phyloP scores from a whole-genome alignment of 2,888 invertebrate genomes.

The Agrotis ipsilon region DNA sequence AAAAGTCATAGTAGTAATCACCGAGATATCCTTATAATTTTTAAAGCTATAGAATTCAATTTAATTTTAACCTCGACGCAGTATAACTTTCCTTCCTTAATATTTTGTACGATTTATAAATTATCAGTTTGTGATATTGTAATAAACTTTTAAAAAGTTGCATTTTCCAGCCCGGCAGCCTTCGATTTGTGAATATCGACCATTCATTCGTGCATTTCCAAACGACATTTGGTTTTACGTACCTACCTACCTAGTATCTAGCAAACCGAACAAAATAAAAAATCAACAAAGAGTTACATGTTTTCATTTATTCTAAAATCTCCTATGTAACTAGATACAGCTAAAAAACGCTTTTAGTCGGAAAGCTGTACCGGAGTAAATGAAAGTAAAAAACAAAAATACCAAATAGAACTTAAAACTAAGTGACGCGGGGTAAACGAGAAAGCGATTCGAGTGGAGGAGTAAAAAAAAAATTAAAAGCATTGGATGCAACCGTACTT shows the following conservation, averaged over 20 bases:
- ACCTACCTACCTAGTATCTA: not conserved
- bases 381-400: not conserved
- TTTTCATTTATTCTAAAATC: not conserved
- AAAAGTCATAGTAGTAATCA: no score
- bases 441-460: conserved; percentile 31
- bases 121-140: not conserved
- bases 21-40: no score
- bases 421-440: conserved; percentile 19
- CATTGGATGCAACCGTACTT: conserved; percentile 19
- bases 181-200: no score
- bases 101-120: not conserved
- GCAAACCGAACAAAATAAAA: not conserved
- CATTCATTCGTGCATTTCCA: not conserved
- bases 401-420: conserved; percentile 28
- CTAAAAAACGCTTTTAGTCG: conserved; percentile 13
- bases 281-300: not conserved
- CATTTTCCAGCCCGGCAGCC: no score
- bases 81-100: not conserved
- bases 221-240: not conserved
- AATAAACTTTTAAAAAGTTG: not conserved
- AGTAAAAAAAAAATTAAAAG: conserved; percentile 22
- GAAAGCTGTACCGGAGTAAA: conserved; percentile 10
- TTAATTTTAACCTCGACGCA: no score
- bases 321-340: not conserved
- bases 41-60: no score